phyloP scores from a whole-genome alignment of 2,797 vertebrate genomes.

The Lutjanus argentimaculatus region DNA sequence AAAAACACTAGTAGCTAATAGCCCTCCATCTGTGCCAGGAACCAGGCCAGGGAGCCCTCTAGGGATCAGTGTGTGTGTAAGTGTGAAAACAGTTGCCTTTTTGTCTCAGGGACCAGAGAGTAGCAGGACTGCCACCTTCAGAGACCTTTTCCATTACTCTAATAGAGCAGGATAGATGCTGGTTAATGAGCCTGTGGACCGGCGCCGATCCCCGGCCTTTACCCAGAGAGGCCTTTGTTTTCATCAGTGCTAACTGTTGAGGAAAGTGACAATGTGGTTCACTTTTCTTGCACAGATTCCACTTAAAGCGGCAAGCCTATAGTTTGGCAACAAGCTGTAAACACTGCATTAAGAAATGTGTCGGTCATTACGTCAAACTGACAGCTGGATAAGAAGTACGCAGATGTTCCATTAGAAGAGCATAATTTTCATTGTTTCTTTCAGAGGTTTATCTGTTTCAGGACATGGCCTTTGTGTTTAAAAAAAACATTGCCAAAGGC shows the following conservation, averaged over 20 bases:
- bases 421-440: slow-evolving; percentile 3
- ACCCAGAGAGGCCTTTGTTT: slow-evolving; percentile 49
- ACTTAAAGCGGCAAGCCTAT: slow-evolving; percentile 13
- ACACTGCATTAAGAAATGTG: too few relatives aligned
- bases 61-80: slow-evolving; percentile 31
- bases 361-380: neutral
- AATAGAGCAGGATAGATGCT: slow-evolving; percentile 55
- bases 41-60: slow-evolving; percentile 23
- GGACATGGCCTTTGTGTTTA: neutral
- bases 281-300: slow-evolving; percentile 24
- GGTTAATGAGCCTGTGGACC: slow-evolving; percentile 59
- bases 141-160: slow-evolving; percentile 56
- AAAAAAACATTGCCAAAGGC: slow-evolving; percentile 25
- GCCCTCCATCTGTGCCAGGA: slow-evolving; percentile 26
- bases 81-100: slow-evolving; percentile 43
- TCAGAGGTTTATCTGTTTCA: slow-evolving; percentile 19
- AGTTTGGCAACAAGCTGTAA: slow-evolving; percentile 14
- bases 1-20: slow-evolving; percentile 33
- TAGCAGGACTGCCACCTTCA: slow-evolving; percentile 38
- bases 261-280: slow-evolving; percentile 25
- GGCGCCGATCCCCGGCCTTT: slow-evolving; percentile 13
- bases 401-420: neutral
- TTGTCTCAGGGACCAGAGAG: slow-evolving; percentile 18
- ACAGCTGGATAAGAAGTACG: neutral
- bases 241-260: slow-evolving; percentile 18